These are phyloP conservation scores for Bagarius yarrelli DNA, from an alignment of 2,113 vertebrate species.

Conservation along the genomic window DNA sequence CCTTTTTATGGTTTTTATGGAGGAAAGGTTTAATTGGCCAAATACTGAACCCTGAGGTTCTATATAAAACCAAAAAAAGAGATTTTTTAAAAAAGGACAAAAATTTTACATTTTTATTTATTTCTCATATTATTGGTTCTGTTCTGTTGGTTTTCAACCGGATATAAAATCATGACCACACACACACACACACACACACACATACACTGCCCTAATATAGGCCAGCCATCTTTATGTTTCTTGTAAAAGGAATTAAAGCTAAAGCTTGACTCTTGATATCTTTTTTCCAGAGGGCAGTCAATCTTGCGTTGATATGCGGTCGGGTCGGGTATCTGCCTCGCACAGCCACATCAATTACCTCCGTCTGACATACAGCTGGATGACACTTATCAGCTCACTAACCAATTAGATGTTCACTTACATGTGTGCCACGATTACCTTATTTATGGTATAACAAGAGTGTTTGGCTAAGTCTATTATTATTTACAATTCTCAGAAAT, in stretches of 20 bases:
- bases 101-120: too few species aligned
- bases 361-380: constrained; percentile 28
- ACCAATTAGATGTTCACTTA: constrained; percentile 33
- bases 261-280: constrained; percentile 33
- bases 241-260: constrained; percentile 37
- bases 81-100: too few species aligned
- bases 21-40: too few species aligned
- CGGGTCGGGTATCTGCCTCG: constrained; percentile 11
- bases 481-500: background rate
- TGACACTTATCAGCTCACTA: constrained; percentile 14
- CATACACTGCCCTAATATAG: constrained; percentile 30
- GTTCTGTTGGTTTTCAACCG: too few species aligned
- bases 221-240: constrained; percentile 36
- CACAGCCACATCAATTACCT: constrained; percentile 20
- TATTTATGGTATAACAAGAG: constrained; percentile 19
- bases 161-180: background rate
- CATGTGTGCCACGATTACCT: constrained; percentile 16
- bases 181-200: constrained; percentile 20
- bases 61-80: too few species aligned
- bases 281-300: constrained; percentile 13
- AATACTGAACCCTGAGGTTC: too few species aligned
- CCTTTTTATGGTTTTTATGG: too few species aligned
- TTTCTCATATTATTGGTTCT: too few species aligned
- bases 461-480: background rate
- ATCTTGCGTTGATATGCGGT: background rate